Evolutionary conservation across 2,888 invertebrate species (phyloP).

Genomic region (Pristionchus fissidentatus): DNA sequence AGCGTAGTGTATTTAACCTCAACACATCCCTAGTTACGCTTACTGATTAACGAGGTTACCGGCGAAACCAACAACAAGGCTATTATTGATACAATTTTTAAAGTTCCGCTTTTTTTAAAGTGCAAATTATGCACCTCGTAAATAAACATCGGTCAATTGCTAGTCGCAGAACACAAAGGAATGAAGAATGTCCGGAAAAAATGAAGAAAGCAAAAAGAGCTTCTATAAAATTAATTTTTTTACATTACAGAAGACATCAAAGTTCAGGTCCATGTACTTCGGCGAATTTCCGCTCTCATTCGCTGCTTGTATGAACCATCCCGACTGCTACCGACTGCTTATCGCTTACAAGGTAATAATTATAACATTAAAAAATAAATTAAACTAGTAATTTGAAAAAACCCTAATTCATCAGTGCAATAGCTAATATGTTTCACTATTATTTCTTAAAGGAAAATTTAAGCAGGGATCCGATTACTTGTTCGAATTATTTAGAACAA

Average conservation of each 20-base stretch:
- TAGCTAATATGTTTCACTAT: no score
- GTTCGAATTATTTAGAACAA: not conserved
- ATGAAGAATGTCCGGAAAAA: no score
- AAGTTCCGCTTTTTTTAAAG: not conserved
- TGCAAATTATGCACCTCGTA: not conserved
- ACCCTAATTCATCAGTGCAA: no score
- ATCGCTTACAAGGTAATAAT: constrained; percentile 80
- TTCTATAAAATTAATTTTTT: not conserved
- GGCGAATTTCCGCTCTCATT: constrained; percentile 96
- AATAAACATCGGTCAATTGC: no score
- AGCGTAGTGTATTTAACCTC: no score
- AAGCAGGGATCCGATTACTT: not conserved
- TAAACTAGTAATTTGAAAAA: not conserved
- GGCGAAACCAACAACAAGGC: no score
- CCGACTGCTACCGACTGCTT: constrained; percentile 94
- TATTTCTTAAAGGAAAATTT: not conserved
- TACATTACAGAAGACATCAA: not conserved
- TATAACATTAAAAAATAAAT: not conserved
- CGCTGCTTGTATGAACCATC: constrained; percentile 92
- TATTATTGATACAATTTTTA: no score
- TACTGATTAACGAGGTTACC: no score
- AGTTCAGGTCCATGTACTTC: constrained; percentile 92
- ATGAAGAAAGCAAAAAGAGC: not conserved
- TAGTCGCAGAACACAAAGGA: not conserved
- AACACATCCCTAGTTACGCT: no score